Evolutionary conservation across 2,888 invertebrate genomes (phyloP), one percentile per base, ranked within the genome.

Genomic region (Carcina quercana): DNA sequence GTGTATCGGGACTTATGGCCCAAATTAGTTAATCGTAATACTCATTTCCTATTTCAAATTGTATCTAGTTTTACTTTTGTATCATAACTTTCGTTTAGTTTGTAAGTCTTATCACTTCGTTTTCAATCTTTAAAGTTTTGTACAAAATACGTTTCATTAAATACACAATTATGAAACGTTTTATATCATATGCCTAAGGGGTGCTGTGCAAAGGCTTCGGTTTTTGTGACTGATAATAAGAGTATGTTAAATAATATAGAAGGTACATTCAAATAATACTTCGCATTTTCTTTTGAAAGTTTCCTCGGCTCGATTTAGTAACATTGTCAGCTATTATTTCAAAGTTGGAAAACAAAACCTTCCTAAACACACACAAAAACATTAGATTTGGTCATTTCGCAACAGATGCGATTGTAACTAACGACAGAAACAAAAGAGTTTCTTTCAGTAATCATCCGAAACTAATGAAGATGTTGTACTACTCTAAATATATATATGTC

Each of bases 161-260:
- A 54, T 75, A 72, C 75, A 74, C 37, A 71, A 70, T 78, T 80
- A 70, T 80, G 80, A 78, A 83, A 80, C 75, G 74, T 74, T 69
- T n/a, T n/a, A 59, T 57, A 64, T 41, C 42, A 33, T 43, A 57
- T 55, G 69, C 64, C 66, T 70, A 53, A 54, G 64, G 68, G 55
- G 57, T 70, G 67, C 53, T 67, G 68, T 58, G 59, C 53, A 58
- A 53, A 55, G 55, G 62, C 59, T 59, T 53, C 47, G 57, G 63
- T 66, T 70, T 66, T 70, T 70, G 70, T 62, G 73, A 68, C 62
- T 69, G 69, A 68, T 59, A 54, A 57, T 51, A 52, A n/a, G n/a
- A n/a, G n/a, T n/a, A 53, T 65, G 59, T 69, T 58, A 59, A 63
- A 60, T 63, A 67, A 68, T 71, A 75, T 70, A 65, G 67, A n/a